Evolutionary conservation across 2,888 invertebrate genomes (phyloP).

Genomic region (Agrochola lota): DNA sequence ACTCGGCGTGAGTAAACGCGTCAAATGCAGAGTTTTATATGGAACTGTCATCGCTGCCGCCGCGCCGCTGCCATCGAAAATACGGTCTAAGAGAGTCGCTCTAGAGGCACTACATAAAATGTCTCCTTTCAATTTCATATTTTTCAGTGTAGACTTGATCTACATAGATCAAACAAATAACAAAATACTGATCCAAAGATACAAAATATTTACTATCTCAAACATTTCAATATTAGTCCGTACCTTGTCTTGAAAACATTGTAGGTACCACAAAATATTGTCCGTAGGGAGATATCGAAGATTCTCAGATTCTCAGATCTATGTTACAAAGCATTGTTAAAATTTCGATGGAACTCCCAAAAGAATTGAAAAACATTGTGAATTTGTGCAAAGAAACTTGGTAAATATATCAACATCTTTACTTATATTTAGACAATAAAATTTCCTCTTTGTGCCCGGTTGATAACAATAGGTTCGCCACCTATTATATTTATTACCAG

Average conservation of each 20-base stretch:
- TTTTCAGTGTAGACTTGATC: conserved; percentile 5
- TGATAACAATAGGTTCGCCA: neutral
- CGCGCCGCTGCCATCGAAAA: no score
- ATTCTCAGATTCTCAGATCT: conserved; percentile 27
- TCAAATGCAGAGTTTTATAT: no score
- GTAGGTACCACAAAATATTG: neutral
- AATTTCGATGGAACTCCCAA: conserved; percentile 7
- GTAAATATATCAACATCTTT: neutral
- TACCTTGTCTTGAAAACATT: neutral
- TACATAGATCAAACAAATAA: conserved; percentile 17
- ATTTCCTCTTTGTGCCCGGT: neutral
- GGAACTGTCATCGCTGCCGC: no score
- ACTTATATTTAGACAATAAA: neutral
- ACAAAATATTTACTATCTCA: neutral
- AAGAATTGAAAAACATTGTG: conserved; percentile 2
- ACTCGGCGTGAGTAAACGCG: no score
- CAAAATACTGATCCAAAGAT: neutral
- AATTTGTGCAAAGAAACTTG: neutral
- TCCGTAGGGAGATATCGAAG: conserved; percentile 13
- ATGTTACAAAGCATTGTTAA: conserved; percentile 7
- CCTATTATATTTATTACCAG: neutral
- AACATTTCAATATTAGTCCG: neutral
- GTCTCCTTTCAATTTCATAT: neutral
- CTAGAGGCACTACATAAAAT: no score
- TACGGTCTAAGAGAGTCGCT: no score